Percentiles rank a stretch among this genome's conserved stretches.
Conservation (phyloP, 2,113 vertebrate species). For the Ammodytes dubius region DNA sequence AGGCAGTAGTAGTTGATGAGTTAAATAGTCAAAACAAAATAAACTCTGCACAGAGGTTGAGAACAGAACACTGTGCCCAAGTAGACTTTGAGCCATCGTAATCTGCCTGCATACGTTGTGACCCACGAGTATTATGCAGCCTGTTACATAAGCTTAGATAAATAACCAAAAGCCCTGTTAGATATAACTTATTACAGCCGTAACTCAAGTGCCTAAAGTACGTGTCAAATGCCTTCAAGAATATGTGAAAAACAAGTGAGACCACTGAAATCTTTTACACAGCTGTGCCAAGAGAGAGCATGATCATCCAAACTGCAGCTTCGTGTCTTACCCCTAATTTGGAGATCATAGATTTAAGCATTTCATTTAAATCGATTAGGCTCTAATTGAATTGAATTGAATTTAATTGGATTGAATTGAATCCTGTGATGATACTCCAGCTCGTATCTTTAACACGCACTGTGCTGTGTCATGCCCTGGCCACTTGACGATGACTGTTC, state of each 20-base stretch:
- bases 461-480: constrained; percentile 33
- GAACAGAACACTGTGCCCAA: constrained; percentile 24
- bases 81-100: constrained; percentile 51
- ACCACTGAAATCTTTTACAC: too few species aligned
- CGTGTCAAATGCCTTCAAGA: neutral
- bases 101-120: constrained; percentile 28
- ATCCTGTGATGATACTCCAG: constrained; percentile 1
- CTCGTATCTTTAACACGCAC: neutral
- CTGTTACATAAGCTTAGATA: constrained; percentile 47
- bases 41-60: constrained; percentile 51
- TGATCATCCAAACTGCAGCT: too few species aligned
- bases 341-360: too few species aligned
- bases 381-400: too few species aligned
- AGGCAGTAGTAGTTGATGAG: neutral
- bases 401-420: too few species aligned
- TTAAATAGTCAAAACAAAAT: constrained; percentile 31
- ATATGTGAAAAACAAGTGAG: too few species aligned
- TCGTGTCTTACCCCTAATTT: too few species aligned
- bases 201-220: neutral
- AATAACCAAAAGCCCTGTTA: constrained; percentile 27
- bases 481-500: constrained; percentile 30
- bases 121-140: constrained; percentile 1
- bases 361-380: too few species aligned
- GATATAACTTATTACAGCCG: neutral
- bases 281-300: too few species aligned